Evolutionary conservation across 2,113 vertebrate genomes (phyloP), one percentile per base, ranked within the genome.

Genomic region (Erythrocebus patas): DNA sequence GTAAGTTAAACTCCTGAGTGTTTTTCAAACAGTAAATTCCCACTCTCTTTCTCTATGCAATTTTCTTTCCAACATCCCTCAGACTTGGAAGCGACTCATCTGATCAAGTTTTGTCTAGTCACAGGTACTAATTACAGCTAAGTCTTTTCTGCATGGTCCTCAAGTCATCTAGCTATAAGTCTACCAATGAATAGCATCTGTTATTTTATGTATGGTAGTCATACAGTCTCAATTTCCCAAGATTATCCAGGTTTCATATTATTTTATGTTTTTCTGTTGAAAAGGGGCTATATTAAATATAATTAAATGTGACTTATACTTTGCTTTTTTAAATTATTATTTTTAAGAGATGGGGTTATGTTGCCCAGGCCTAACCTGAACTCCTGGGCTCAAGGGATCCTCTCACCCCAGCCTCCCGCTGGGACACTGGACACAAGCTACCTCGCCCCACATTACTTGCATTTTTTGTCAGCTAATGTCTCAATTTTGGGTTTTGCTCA

Each of bases 401-500:
- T n/a, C 32, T 35, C 6, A 35, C 66, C 16, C 17, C 66, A 68
- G 32, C 66, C 66, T 68, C 32, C 66, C 16, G 3, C 66, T 68
- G 32, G 16, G 66, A 68, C 66, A 35, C 16, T 68, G 66, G 66
- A 35, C 32, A 68, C 32, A 68, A 35, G 66, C 66, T 68, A 68
- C 66, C 66, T 32, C 6, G 1, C 66, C 66, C 16, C 13, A 68
- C 32, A 3, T 68, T 57, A 57, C 61, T 85, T 75, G 38, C 30
- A 61, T 64, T 80, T 93, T 92, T 94, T 86, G 43, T 96, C 45
- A 78, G 25, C 25, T 92, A 23, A 50, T 95, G 55, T 59, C 48
- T 61, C 66, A 94, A 12, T 38, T 70, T 22, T 6, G 32, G 57
- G 78, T 38, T 93, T 78, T 92, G 35, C 84, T 96, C 38, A 92